These are phyloP conservation scores for Chondrilla cf. caribensis DNA, from an alignment of 37 sponge, comb jelly and placozoan genomes.

Conservation along the genomic window DNA sequence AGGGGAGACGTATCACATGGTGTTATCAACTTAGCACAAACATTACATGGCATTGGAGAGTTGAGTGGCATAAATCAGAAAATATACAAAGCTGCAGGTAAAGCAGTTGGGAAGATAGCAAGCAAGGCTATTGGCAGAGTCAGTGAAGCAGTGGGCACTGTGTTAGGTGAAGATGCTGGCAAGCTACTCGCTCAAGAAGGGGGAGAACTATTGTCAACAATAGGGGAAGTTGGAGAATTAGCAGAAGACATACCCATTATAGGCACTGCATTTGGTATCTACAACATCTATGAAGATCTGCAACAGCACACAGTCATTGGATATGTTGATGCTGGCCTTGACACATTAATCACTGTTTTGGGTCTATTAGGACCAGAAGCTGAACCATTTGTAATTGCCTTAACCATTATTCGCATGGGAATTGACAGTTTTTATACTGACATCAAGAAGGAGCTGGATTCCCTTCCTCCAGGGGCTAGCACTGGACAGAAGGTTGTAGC, in stretches of 20 bases:
- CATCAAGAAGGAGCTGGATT: too few species aligned
- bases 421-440: too few species aligned
- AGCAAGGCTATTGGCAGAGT: background rate
- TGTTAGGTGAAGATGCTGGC: background rate
- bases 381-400: too few species aligned
- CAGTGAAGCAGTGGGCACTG: background rate
- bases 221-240: background rate
- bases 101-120: background rate
- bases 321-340: background rate
- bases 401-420: too few species aligned
- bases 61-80: background rate
- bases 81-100: background rate
- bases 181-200: background rate
- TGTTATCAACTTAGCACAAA: background rate
- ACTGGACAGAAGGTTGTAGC: too few species aligned
- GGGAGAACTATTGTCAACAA: background rate
- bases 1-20: background rate
- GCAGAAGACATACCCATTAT: background rate
- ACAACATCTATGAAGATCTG: background rate
- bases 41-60: background rate
- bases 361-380: background rate
- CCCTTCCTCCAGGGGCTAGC: too few species aligned
- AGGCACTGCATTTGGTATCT: background rate
- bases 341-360: background rate
- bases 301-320: conserved; percentile 5